Conservation (phyloP, 1,140 invertebrate species). For the Pseudomyrmex concolor region DNA sequence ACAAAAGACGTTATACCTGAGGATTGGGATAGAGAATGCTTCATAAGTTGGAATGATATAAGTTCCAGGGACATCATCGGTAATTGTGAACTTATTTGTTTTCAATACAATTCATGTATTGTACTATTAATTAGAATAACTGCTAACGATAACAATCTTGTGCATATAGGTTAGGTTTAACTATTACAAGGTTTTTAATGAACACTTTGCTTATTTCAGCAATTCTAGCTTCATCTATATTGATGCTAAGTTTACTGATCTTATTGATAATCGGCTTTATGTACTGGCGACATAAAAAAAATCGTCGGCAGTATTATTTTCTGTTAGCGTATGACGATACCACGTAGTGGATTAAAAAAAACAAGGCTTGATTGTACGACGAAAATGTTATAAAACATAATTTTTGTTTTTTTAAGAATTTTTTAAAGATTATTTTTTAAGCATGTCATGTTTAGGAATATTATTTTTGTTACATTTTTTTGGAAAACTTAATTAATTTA, state of each 20-base stretch:
- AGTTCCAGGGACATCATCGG: slow-evolving; percentile 77
- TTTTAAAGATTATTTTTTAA: too few relatives aligned
- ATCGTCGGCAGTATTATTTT: slow-evolving; percentile 82
- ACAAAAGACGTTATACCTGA: slow-evolving; percentile 85
- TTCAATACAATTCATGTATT: slow-evolving; percentile 8
- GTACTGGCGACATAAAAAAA: slow-evolving; percentile 80
- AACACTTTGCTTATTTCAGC: slow-evolving; percentile 76
- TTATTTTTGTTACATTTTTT: too few relatives aligned
- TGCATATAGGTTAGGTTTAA: slow-evolving; percentile 18
- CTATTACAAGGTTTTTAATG: slow-evolving; percentile 30
- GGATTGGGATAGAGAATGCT: slow-evolving; percentile 87
- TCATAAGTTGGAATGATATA: slow-evolving; percentile 72
- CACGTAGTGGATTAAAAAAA: not conserved
- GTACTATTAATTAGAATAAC: too few relatives aligned
- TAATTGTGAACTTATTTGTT: slow-evolving; percentile 63
- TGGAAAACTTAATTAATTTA: too few relatives aligned
- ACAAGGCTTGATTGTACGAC: too few relatives aligned
- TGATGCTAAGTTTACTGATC: slow-evolving; percentile 79
- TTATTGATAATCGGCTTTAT: slow-evolving; percentile 78
- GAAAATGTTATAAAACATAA: not conserved
- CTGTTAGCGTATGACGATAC: slow-evolving; percentile 67
- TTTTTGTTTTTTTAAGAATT: too few relatives aligned
- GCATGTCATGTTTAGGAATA: too few relatives aligned
- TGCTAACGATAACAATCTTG: too few relatives aligned
- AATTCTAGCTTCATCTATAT: slow-evolving; percentile 77